Conservation (phyloP, 2,888 invertebrate species). For the Choreutis nemorana region DNA sequence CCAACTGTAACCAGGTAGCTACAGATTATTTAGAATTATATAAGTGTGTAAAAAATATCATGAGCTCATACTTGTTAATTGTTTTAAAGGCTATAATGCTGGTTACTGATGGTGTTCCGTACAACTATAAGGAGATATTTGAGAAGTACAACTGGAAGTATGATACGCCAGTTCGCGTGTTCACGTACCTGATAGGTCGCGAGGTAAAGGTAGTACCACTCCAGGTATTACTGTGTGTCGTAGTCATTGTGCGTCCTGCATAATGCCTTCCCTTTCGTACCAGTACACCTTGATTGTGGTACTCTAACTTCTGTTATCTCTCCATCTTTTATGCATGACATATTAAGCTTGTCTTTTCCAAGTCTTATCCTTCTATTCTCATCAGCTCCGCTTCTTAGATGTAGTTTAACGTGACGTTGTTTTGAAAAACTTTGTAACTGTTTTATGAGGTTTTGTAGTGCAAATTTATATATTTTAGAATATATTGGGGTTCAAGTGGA, state of each 20-base stretch:
- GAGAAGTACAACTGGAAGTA: conserved; percentile 85
- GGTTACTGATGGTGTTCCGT: conserved; percentile 98
- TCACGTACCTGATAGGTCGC: conserved; percentile 97
- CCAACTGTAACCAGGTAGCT: conserved; percentile 64
- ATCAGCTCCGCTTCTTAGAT: background rate
- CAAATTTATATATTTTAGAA: too few species aligned
- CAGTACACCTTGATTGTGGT: conserved; percentile 63
- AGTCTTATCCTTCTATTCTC: background rate
- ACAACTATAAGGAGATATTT: conserved; percentile 92
- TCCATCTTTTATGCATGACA: conserved; percentile 5
- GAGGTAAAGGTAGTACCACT: conserved; percentile 74
- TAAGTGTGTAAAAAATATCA: background rate
- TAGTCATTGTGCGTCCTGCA: conserved; percentile 65
- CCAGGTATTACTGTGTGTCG: conserved; percentile 64
- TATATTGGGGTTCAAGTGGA: too few species aligned
- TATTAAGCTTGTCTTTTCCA: background rate
- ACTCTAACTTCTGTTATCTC: conserved; percentile 30
- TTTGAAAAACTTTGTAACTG: too few species aligned
- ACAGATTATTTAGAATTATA: background rate
- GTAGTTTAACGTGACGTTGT: too few species aligned
- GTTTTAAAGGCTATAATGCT: conserved; percentile 91
- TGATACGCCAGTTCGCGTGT: conserved; percentile 90
- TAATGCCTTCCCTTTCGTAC: conserved; percentile 53
- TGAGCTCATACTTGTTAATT: background rate
- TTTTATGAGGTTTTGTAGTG: too few species aligned